These are phyloP conservation scores for Melozone crissalis DNA, from an alignment of 2,113 vertebrate species.

Conservation along the genomic window DNA sequence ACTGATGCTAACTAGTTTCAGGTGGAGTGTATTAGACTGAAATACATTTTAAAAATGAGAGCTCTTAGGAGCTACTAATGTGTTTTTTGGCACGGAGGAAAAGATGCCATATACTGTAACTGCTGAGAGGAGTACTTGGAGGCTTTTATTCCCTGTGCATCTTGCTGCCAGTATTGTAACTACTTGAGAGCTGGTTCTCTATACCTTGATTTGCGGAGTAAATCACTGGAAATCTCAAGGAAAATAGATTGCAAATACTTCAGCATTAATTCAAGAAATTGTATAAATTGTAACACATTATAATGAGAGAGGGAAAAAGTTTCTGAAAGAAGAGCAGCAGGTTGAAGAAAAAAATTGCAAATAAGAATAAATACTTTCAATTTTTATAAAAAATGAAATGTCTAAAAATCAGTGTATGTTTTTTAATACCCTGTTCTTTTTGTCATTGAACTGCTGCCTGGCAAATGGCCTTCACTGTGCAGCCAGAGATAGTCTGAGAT, in stretches of 20 bases:
- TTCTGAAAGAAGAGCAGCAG: background rate
- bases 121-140: background rate
- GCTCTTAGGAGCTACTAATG: background rate
- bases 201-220: background rate
- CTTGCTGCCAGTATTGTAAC: background rate
- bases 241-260: background rate
- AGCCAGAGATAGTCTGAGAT: background rate
- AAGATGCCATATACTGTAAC: background rate
- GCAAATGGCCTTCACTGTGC: background rate
- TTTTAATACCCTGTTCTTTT: background rate
- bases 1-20: background rate
- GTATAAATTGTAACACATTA: background rate
- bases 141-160: background rate
- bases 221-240: background rate
- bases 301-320: background rate
- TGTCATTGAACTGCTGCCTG: background rate
- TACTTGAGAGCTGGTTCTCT: background rate
- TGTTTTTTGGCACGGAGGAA: background rate
- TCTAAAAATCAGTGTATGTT: background rate
- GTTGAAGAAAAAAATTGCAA: background rate
- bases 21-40: background rate
- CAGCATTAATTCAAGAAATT: background rate
- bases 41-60: background rate
- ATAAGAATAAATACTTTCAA: background rate
- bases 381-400: background rate